Conservation (phyloP, 2,113 vertebrate species). For the Larimichthys polyactis region DNA sequence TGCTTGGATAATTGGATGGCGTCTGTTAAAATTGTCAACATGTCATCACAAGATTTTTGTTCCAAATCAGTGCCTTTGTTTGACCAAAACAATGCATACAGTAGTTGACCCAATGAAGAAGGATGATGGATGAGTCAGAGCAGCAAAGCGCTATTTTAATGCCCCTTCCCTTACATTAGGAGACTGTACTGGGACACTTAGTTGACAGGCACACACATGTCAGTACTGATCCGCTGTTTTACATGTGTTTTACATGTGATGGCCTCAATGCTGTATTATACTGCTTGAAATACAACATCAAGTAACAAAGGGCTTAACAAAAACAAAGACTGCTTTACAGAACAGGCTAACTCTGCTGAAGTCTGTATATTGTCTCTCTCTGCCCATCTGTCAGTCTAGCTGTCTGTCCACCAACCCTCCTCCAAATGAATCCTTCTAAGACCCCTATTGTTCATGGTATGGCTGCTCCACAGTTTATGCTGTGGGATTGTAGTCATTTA, state of each 20-base stretch:
- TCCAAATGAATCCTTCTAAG: slow-evolving; percentile 49
- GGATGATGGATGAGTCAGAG: background rate
- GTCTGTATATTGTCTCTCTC: no score
- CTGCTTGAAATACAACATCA: slow-evolving; percentile 21
- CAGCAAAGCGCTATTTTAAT: background rate
- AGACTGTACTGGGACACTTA: background rate
- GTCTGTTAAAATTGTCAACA: background rate
- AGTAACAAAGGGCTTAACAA: slow-evolving; percentile 1
- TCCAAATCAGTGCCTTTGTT: background rate
- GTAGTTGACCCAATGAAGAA: background rate
- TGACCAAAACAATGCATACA: background rate
- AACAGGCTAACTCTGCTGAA: no score
- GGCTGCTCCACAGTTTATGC: slow-evolving; percentile 38
- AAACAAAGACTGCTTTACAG: background rate
- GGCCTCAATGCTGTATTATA: background rate
- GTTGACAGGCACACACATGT: background rate
- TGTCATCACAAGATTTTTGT: background rate
- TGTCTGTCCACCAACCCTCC: slow-evolving; percentile 12
- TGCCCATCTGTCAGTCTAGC: slow-evolving; percentile 20
- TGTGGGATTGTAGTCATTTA: slow-evolving; percentile 58
- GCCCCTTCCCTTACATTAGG: background rate
- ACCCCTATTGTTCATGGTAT: slow-evolving; percentile 30
- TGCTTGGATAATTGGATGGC: background rate
- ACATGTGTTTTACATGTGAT: no score
- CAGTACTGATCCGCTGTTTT: background rate